phyloP scores from a whole-genome alignment of 2,797 vertebrate species.

The Saxicola maurus region DNA sequence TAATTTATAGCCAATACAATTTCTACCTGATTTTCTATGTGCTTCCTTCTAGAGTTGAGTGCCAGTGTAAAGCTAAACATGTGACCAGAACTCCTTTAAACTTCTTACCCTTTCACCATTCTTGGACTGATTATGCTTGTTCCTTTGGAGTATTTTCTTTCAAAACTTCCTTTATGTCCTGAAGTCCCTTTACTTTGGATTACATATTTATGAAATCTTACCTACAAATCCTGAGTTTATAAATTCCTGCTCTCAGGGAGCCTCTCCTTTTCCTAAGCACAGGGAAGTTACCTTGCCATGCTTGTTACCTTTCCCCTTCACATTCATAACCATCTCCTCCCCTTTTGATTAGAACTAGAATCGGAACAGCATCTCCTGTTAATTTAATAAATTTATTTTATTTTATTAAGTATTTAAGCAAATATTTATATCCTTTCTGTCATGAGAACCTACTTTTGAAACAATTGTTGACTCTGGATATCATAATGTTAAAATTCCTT shows the following conservation, averaged over 20 bases:
- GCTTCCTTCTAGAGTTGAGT: not conserved
- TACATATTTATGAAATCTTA: not conserved
- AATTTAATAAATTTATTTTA: not conserved
- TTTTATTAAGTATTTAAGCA: not conserved
- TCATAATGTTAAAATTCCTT: not conserved
- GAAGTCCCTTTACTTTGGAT: not conserved
- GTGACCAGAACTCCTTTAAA: not conserved
- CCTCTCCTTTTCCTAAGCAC: not conserved
- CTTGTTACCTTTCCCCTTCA: not conserved
- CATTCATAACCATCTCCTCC: not conserved
- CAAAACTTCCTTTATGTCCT: not conserved
- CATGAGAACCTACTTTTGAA: not conserved
- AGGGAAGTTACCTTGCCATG: not conserved
- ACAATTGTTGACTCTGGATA: not conserved
- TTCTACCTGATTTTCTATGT: not conserved
- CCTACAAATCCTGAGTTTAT: not conserved
- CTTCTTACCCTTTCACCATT: not conserved
- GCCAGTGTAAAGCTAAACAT: not conserved
- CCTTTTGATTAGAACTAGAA: not conserved
- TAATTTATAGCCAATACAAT: not conserved
- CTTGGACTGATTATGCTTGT: not conserved
- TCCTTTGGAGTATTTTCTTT: not conserved
- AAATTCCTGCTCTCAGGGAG: not conserved
- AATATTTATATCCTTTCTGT: not conserved
- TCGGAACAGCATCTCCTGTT: not conserved